Base-by-base conservation (phyloP, 2,888 invertebrate species). In the Sphaerophoria rueppellii region DNA sequence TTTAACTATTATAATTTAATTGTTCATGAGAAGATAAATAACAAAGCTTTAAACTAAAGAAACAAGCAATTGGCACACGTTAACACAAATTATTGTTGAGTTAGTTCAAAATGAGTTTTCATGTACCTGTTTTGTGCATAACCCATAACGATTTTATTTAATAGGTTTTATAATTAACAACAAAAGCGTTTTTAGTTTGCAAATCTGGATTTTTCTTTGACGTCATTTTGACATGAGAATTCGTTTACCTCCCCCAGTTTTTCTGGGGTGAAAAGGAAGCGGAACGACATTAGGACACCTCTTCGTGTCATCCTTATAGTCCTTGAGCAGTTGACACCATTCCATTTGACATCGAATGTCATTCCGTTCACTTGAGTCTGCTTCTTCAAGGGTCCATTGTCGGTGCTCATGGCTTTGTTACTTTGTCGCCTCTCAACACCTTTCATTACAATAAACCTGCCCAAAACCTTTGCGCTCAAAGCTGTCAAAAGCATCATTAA, bases 71-170 rank as follows among this genome's bases (percentile, higher is more conserved):
- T 50, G 16, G 61, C 61, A 32, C 43, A 40, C 65, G 74, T 71
- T 67, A 58, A 48, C 58, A 48, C 58, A 54, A 71, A 40, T 54
- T 63, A 60, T 6, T 60, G 60, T 71, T 69, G 35, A 54, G 70
- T 78, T 74, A 75, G 75, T 71, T 75, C 24, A 71, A 48, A 60
- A 67, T 67, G 55, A 65, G 67, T 72, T 71, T 57, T 1, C 24
- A 2, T 50, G 65, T 50, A 50, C 65, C 50, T 65, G 50, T 35
- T 65, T 34, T 58, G 55, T 65, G 58, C 54, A 52, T 52, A 69
- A 54, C 83, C 58, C 83, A 75, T 83, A 80, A 72, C 61, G 71
- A 67, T 71, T 82, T 69, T 82, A n/a, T 83, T 24, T 52, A 24
- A 6, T 4, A 40, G 40, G 24, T 24, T 43, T 43, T 9, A 6